These are phyloP conservation scores for Mimachlamys varia DNA, from an alignment of 2,888 invertebrate genomes.

Conservation along the genomic window DNA sequence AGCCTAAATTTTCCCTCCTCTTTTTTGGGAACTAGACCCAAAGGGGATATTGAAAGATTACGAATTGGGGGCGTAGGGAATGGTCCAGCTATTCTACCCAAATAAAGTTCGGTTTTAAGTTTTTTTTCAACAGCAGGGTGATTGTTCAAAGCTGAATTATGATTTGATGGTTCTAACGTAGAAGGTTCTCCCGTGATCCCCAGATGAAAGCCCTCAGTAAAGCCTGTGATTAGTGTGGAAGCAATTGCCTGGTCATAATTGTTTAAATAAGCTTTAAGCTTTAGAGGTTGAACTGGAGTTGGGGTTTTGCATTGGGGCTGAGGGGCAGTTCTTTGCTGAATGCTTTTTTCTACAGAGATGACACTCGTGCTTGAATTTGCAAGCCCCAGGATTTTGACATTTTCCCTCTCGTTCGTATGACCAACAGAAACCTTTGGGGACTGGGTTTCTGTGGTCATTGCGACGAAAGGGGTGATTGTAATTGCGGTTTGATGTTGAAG, in stretches of 20 bases:
- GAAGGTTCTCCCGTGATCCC: background rate
- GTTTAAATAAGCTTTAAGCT: background rate
- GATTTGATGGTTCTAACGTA: background rate
- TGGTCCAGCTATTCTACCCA: background rate
- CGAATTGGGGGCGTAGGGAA: background rate
- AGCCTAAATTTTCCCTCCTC: background rate
- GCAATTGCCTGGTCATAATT: background rate
- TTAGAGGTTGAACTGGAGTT: background rate
- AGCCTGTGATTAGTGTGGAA: background rate
- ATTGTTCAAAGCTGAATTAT: background rate
- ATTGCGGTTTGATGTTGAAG: background rate
- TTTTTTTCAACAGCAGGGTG: background rate
- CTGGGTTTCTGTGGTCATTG: background rate
- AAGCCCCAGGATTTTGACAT: background rate
- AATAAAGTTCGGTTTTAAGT: background rate
- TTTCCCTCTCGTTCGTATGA: background rate
- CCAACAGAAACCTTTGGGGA: background rate
- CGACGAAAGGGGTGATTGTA: background rate
- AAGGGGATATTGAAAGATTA: background rate
- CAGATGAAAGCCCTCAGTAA: background rate
- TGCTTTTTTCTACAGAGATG: background rate
- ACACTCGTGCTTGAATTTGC: background rate
- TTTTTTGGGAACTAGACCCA: slow-evolving; percentile 3
- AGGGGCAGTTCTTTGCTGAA: too few species aligned
- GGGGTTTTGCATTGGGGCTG: too few species aligned